Percentiles rank a stretch among this genome's conserved stretches.
phyloP scores from a whole-genome alignment of 2,888 invertebrate genomes.

The Sinohyriopsis cumingii region DNA sequence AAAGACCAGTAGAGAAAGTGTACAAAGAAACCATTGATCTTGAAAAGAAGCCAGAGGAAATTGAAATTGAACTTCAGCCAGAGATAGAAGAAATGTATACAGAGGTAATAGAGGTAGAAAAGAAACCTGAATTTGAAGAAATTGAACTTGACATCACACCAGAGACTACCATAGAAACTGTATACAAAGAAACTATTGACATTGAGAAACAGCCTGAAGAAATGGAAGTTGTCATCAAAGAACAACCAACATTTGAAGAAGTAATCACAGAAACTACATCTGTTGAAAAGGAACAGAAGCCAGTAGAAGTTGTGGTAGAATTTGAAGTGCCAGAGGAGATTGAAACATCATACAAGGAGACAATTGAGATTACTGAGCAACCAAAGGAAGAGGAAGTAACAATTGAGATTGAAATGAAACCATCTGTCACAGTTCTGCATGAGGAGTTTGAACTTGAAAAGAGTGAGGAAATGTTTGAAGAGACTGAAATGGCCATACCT shows the following conservation, averaged over 20 bases:
- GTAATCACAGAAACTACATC: constrained; percentile 10
- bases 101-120: constrained; percentile 5
- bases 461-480: no score
- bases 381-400: constrained; percentile 1
- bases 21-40: no score
- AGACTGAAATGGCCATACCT: neutral
- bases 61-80: no score
- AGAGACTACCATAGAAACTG: constrained; percentile 10
- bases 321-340: neutral
- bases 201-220: constrained; percentile 3
- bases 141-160: constrained; percentile 7
- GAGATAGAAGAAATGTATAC: no score
- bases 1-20: no score
- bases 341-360: constrained; percentile 7
- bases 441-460: no score
- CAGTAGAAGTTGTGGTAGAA: constrained; percentile 3
- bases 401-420: neutral
- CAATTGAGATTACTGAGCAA: constrained; percentile 1
- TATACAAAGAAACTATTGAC: constrained; percentile 14
- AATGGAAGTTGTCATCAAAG: constrained; percentile 2
- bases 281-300: neutral
- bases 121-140: constrained; percentile 11
- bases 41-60: no score
- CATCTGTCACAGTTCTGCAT: no score
- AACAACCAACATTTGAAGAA: constrained; percentile 10